Conservation (phyloP, 2,888 invertebrate genomes). For the Hololepta plana region DNA sequence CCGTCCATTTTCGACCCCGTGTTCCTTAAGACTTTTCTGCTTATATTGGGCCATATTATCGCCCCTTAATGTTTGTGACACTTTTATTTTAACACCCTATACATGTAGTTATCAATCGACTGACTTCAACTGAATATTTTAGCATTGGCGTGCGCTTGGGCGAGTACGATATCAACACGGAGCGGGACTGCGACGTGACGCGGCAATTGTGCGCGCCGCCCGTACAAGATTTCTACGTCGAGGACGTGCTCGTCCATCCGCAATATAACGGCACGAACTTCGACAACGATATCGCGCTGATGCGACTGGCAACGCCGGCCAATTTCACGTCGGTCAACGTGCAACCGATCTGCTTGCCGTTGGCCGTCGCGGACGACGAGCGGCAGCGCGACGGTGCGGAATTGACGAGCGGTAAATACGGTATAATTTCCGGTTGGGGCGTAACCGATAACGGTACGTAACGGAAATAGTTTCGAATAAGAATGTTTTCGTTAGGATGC, state of each 20-base stretch:
- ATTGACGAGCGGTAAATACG: conserved; percentile 29
- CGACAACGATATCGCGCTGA: conserved; percentile 39
- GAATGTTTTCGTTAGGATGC: no score
- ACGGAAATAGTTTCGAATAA: neutral
- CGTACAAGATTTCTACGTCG: conserved; percentile 34
- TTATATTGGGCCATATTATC: no score
- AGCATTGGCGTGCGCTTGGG: conserved; percentile 44
- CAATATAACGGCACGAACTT: conserved; percentile 29
- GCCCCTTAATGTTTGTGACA: no score
- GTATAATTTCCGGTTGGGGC: conserved; percentile 57
- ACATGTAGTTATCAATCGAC: neutral
- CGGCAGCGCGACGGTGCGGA: conserved; percentile 17
- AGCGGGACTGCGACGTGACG: conserved; percentile 25
- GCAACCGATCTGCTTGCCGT: conserved; percentile 30
- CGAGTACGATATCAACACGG: conserved; percentile 33
- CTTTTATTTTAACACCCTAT: no score
- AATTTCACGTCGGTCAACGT: conserved; percentile 19
- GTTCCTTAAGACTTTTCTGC: no score
- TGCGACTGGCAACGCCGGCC: conserved; percentile 20
- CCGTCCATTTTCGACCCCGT: no score
- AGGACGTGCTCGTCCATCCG: conserved; percentile 32
- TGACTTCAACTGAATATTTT: conserved; percentile 9
- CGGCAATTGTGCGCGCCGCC: conserved; percentile 24
- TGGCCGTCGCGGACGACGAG: no score
- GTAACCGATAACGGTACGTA: conserved; percentile 38